phyloP scores from a whole-genome alignment of 2,797 vertebrate genomes.

The Pteronotus mesoamericanus region DNA sequence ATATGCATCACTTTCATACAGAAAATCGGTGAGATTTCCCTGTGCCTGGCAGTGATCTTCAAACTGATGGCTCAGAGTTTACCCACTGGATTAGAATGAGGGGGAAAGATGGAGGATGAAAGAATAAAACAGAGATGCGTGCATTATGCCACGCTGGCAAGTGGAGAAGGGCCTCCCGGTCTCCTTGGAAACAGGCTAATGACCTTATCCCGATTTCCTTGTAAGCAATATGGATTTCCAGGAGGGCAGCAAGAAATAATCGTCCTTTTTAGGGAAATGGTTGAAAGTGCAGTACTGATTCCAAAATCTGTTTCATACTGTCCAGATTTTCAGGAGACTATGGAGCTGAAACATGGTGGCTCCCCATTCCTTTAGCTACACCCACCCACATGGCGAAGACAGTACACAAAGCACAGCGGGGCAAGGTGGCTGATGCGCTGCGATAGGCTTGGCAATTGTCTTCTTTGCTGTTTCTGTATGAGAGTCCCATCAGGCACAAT shows the following conservation, averaged over 20 bases:
- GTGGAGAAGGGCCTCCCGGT: background rate
- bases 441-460: background rate
- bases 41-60: background rate
- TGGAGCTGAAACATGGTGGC: background rate
- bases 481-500: background rate
- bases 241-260: background rate
- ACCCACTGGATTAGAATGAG: background rate
- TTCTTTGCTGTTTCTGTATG: background rate
- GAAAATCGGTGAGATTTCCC: background rate
- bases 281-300: background rate
- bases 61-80: background rate
- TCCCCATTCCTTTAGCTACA: background rate
- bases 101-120: background rate
- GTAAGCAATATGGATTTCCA: background rate
- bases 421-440: background rate
- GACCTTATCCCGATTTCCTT: background rate
- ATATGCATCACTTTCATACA: background rate
- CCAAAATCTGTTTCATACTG: background rate
- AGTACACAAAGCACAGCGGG: background rate
- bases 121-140: background rate
- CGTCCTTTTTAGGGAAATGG: background rate
- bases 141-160: background rate
- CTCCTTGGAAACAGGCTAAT: background rate
- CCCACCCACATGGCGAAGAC: background rate
- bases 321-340: background rate